These are phyloP conservation scores for Drosophila funebris DNA, from an alignment of 1,140 invertebrate genomes.

Conservation along the genomic window DNA sequence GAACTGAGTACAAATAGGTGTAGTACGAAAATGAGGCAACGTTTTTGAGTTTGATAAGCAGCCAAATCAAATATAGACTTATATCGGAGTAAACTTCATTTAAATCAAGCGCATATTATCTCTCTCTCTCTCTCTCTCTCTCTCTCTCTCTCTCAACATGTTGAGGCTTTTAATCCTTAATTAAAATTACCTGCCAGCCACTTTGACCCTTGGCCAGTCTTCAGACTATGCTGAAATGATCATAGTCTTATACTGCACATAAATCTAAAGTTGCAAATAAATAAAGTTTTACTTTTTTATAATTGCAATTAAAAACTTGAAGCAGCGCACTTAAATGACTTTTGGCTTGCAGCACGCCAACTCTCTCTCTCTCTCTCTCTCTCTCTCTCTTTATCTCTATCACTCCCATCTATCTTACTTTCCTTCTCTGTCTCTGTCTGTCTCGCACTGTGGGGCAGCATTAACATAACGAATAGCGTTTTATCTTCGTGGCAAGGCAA, in stretches of 20 bases:
- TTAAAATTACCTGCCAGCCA: conserved; percentile 19
- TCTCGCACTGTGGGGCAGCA: conserved; percentile 2
- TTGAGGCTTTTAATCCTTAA: not conserved
- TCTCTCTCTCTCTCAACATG: too few species aligned
- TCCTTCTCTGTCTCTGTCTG: not conserved
- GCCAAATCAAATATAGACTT: too few species aligned
- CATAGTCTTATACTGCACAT: conserved; percentile 15
- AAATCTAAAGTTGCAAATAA: conserved; percentile 54
- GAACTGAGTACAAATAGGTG: not conserved
- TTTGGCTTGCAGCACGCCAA: conserved; percentile 30
- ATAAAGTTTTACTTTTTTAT: conserved; percentile 70
- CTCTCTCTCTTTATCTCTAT: not conserved
- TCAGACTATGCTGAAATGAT: conserved; percentile 7
- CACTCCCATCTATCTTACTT: not conserved
- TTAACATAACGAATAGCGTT: conserved; percentile 50
- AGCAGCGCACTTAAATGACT: conserved; percentile 71
- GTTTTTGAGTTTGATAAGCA: too few species aligned
- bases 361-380: not conserved
- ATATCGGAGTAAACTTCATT: too few species aligned
- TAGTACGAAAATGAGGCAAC: too few species aligned
- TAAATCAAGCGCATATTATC: too few species aligned
- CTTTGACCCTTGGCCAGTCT: conserved; percentile 1
- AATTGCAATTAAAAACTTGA: conserved; percentile 77
- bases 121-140: too few species aligned
- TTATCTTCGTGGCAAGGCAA: conserved; percentile 69